phyloP scores from a whole-genome alignment of 35 echinoderm and acorn worm genomes.

The Ophioderma brevispina region DNA sequence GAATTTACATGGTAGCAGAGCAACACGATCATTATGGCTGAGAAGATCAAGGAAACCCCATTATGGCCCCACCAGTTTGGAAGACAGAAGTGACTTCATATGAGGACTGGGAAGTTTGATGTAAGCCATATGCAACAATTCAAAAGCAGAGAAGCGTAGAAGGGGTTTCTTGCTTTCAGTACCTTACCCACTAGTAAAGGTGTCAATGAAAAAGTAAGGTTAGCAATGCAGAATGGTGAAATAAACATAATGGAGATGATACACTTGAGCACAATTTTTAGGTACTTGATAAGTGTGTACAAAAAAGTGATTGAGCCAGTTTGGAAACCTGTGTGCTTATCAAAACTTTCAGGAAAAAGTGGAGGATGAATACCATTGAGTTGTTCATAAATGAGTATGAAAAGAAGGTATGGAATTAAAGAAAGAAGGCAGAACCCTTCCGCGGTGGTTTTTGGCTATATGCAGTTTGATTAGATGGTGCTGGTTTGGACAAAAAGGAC shows the following conservation, averaged over 20 bases:
- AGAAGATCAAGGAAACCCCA: background rate
- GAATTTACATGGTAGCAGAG: background rate
- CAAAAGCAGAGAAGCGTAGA: slow-evolving; percentile 15
- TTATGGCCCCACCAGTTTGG: slow-evolving; percentile 31
- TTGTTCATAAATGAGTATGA: background rate
- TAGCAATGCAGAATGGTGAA: slow-evolving; percentile 33
- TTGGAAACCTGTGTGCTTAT: background rate
- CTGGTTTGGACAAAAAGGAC: slow-evolving; percentile 57
- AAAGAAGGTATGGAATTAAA: background rate
- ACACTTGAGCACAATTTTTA: background rate
- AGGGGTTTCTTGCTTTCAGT: slow-evolving; percentile 30
- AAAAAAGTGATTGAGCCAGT: background rate
- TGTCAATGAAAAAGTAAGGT: slow-evolving; percentile 26
- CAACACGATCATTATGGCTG: background rate
- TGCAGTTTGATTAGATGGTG: slow-evolving; percentile 53
- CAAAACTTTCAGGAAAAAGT: slow-evolving; percentile 14
- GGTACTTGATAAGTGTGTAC: slow-evolving; percentile 22
- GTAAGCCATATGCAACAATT: background rate
- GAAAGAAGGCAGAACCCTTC: background rate
- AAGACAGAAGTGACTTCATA: slow-evolving; percentile 21
- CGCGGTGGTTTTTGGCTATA: slow-evolving; percentile 10
- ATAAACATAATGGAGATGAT: slow-evolving; percentile 20
- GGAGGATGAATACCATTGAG: background rate
- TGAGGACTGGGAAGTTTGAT: slow-evolving; percentile 24
- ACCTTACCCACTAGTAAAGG: background rate